Evolutionary conservation across 1,140 invertebrate genomes (phyloP).

Genomic region (Drosophila simulans): DNA sequence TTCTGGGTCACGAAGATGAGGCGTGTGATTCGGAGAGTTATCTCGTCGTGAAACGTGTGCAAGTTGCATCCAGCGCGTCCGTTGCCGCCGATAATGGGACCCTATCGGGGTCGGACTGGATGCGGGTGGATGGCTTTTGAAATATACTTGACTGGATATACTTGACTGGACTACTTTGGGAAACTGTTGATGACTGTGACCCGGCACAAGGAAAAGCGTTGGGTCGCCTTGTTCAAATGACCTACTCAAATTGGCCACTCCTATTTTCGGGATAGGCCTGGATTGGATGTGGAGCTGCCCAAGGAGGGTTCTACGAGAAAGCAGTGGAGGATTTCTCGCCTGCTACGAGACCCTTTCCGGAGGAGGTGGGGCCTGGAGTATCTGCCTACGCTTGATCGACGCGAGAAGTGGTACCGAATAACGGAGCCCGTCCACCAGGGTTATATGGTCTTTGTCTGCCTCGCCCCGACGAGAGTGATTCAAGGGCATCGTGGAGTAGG

Average conservation of each 20-base stretch:
- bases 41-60: neutral
- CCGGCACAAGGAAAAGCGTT: slow-evolving; percentile 11
- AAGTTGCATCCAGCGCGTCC: neutral
- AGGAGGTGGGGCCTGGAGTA: slow-evolving; percentile 24
- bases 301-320: neutral
- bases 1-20: slow-evolving; percentile 8
- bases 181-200: slow-evolving; percentile 4
- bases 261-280: neutral
- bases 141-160: too few relatives aligned
- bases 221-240: slow-evolving; percentile 9
- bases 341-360: neutral
- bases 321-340: neutral
- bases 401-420: slow-evolving; percentile 30
- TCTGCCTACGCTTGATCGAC: slow-evolving; percentile 26
- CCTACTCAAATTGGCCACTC: neutral
- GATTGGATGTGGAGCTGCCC: neutral
- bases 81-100: neutral
- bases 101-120: too few relatives aligned
- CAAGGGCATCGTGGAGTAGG: slow-evolving; percentile 2
- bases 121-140: too few relatives aligned
- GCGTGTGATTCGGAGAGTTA: neutral
- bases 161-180: neutral
- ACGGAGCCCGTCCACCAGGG: slow-evolving; percentile 15
- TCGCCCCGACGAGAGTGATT: neutral
- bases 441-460: slow-evolving; percentile 15